These are phyloP conservation scores for Platypus cylindrus DNA, from an alignment of 2,888 invertebrate genomes.

Conservation along the genomic window DNA sequence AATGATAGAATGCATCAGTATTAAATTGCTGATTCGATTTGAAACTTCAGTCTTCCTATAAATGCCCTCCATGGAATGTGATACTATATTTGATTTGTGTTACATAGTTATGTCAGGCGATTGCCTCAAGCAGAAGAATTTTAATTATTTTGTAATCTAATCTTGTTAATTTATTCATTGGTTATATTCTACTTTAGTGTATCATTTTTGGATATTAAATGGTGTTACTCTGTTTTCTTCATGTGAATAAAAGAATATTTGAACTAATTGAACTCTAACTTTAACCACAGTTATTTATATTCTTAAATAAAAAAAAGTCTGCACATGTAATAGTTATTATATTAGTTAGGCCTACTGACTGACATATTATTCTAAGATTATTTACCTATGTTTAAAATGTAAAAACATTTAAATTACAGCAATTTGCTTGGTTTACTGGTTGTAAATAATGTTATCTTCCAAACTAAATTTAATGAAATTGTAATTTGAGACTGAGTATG, in stretches of 20 bases:
- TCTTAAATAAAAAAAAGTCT: too few species aligned
- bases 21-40: slow-evolving; percentile 1
- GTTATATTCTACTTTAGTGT: slow-evolving; percentile 2
- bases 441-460: not conserved
- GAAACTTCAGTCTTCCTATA: slow-evolving; percentile 2
- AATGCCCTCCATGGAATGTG: slow-evolving; percentile 5
- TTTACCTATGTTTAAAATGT: too few species aligned
- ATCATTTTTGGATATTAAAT: slow-evolving; percentile 1
- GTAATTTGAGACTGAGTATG: slow-evolving; percentile 37
- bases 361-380: too few species aligned
- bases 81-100: slow-evolving; percentile 8
- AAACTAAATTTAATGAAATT: slow-evolving; percentile 9
- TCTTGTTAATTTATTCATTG: slow-evolving; percentile 8
- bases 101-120: slow-evolving; percentile 10
- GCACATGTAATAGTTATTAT: too few species aligned
- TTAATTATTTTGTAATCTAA: slow-evolving; percentile 13
- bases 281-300: too few species aligned
- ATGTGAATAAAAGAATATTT: not conserved
- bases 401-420: too few species aligned
- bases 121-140: slow-evolving; percentile 13
- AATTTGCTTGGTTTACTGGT: not conserved
- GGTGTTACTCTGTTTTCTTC: not conserved
- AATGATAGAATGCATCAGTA: slow-evolving; percentile 9
- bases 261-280: too few species aligned
- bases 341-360: too few species aligned